Base-by-base conservation (phyloP, 2,888 invertebrate species). In the Seladonia tumulorum region DNA sequence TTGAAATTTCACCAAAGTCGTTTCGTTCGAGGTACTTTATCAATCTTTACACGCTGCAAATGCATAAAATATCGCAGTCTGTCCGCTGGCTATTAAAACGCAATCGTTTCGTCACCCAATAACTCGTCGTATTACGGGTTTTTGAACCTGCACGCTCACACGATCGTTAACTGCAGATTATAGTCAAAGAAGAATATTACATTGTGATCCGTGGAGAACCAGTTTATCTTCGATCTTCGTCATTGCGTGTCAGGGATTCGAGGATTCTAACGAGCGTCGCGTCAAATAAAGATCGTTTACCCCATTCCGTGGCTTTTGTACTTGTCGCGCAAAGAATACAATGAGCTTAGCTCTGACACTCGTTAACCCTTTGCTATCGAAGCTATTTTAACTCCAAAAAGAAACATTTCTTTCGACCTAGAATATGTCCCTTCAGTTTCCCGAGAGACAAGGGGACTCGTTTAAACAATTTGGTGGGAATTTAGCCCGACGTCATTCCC, bases 401-500 rank as follows among this genome's bases (percentile, higher is more conserved):
- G 1, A 35, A 35, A 35, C 35, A 2, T 35, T 35, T 35, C n/a
- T n/a, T n/a, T n/a, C n/a, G n/a, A n/a, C n/a, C n/a, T n/a, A n/a
- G n/a, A n/a, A n/a, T n/a, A n/a, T n/a, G n/a, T n/a, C n/a, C n/a
- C n/a, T n/a, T n/a, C n/a, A n/a, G n/a, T n/a, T n/a, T n/a, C n/a
- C n/a, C n/a, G n/a, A n/a, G n/a, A n/a, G n/a, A n/a, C n/a, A n/a
- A n/a, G n/a, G n/a, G 35, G 29, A 45, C 49, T 16, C 60, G 49
- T 35, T 73, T 29, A 79, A 57, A 75, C 71, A 35, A 83, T 83
- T 82, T 72, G 82, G 82, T 45, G 25, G 25, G 82, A 75, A 84
- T 79, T 63, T 68, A 25, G n/a, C 10, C 4, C 57, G 57, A 47
- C 25, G 45, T 29, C 35, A 29, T 45, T 53, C 42, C 71, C 25